Base-by-base conservation (phyloP, 1,140 invertebrate species). In the Lycorma delicatula region DNA sequence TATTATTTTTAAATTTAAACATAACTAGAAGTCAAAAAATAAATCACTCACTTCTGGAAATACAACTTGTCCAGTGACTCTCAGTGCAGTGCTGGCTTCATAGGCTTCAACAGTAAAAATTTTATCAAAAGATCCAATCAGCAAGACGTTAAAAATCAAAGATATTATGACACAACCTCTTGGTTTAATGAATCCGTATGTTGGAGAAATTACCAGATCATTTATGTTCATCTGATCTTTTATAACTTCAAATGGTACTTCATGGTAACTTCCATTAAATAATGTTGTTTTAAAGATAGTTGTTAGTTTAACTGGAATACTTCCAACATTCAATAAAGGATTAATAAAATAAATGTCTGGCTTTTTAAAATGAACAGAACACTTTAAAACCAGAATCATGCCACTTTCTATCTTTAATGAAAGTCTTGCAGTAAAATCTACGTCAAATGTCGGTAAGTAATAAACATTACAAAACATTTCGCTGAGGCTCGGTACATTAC, bases 401-500 rank as follows among this genome's bases (percentile, higher is more conserved):
- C 46, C 26, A 9, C 44, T 1, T 6, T 29, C 36, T 18, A 26
- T 56, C 13, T 16, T 16, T 22, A 44, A 22, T 16, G 5, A 9
- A 22, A 44, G 18, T 11, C 23, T 44, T 16, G 6, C 11, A 9
- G 11, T 9, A 9, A 22, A 1, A 16, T 44, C 41, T 20, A 18
- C 9, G 11, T 44, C 41, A 1, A 3, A 2, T 22, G 41, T 20
- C 3, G 51, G 20, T 16, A 36, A 46, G 16, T 59, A 31, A n/a
- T 54, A 20, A 11, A 66, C 31, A 6, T n/a, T 31, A 3, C 64
- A 54, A 5, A 46, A 53, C 20, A 54, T 29, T 31, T 31, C 27
- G 12, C 48, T 64, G 1, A 60, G 61, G 6, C 67, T 61, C 6
- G 61, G 38, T 27, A 72, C 60, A 13, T 61, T 55, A 6, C 69